These are phyloP conservation scores for Megaustenia siamemsis DNA, from an alignment of 2,888 invertebrate species.

Conservation along the genomic window DNA sequence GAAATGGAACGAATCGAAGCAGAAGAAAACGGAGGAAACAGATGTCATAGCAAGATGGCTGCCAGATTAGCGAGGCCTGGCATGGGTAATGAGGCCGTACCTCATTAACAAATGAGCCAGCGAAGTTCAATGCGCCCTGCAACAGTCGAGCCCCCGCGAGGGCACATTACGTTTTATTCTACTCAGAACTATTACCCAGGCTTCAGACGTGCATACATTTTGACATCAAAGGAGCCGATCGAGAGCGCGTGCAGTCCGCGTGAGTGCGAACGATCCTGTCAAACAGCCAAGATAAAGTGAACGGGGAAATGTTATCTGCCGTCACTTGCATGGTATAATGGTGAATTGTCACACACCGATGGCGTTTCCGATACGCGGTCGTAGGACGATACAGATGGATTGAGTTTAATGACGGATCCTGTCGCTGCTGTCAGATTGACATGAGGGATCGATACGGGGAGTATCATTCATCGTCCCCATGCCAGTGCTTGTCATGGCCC, in stretches of 20 bases:
- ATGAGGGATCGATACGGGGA: neutral
- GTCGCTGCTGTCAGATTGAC: neutral
- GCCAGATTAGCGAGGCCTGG: neutral
- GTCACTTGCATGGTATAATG: neutral
- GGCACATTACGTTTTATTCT: conserved; percentile 1
- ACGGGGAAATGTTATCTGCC: neutral
- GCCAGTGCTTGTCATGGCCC: neutral
- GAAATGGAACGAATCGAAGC: conserved; percentile 3
- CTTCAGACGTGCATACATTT: neutral
- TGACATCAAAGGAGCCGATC: conserved; percentile 25
- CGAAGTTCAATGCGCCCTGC: neutral
- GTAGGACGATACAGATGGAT: conserved; percentile 1
- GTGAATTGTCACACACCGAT: conserved; percentile 29
- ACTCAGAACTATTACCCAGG: conserved; percentile 17
- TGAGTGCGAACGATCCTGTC: neutral
- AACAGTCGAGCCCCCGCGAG: neutral
- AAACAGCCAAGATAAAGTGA: neutral
- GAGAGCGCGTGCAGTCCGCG: neutral
- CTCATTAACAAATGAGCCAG: conserved; percentile 19
- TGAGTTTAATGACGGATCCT: conserved; percentile 1
- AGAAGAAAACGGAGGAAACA: conserved; percentile 8
- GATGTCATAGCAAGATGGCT: conserved; percentile 18
- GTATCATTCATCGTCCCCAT: neutral
- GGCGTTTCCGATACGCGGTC: neutral
- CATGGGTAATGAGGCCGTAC: conserved; percentile 15